Base-by-base conservation (phyloP, 2,113 vertebrate genomes). In the Bubo scandiacus region DNA sequence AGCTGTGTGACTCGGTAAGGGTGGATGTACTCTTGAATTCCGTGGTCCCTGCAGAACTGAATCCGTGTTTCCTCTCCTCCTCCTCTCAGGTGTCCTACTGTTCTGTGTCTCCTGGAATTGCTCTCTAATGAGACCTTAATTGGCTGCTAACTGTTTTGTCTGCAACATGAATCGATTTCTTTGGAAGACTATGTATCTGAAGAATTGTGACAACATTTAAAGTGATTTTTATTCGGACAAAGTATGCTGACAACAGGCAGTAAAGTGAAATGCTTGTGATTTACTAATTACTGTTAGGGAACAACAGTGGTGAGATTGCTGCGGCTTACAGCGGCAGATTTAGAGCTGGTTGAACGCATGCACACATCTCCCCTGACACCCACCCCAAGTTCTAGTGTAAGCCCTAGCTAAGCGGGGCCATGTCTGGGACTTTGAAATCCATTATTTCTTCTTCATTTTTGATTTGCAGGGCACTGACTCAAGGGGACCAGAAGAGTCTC, bases 51-150 rank as follows among this genome's bases (percentile, higher is more conserved):
- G 18, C 71, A 49, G 55, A 72, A 75, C 20, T 7, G 58, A 87
- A 82, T 66, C 74, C 49, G 2, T 18, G 15, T 47, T 73, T 84
- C 38, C 51, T 83, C 22, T 68, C 52, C 30, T 47, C 55, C 25
- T 92, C 58, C 52, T 86, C 72, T 47, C 47, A 18, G 45, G 22
- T 45, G 89, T 79, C 86, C 59, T 21, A 1, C 84, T 26, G 63
- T 45, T 92, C 65, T 58, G 25, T 16, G 16, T 65, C 92, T 94
- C 84, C 81, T 83, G 95, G 52, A 91, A 88, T 52, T 55, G 45
- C 63, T 90, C 81, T 81, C 80, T 95, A 88, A 95, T 84, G 85
- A 96, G 89, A 68, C 57, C 61, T 84, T 96, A 95, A 95, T 91
- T 95, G 95, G 85, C 85, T 58, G 67, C 81, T 86, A 40, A 90